Evolutionary conservation across 2,797 vertebrate genomes (phyloP).

Genomic region (Melanotaenia boesemani): DNA sequence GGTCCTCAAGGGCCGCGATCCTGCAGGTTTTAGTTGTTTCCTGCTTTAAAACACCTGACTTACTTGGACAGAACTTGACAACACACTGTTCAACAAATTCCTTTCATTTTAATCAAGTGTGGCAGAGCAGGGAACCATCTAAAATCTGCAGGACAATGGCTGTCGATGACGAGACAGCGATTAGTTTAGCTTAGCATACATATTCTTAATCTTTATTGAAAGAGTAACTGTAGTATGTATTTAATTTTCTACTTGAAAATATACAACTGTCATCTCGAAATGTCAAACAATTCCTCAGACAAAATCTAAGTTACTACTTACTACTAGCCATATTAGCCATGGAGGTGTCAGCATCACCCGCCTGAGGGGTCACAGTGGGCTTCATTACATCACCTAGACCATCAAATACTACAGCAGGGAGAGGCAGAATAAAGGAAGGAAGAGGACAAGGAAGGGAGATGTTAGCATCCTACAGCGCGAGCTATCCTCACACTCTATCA

Average conservation of each 20-base stretch:
- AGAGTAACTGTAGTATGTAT: not conserved
- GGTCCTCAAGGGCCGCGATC: not conserved
- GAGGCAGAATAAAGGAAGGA: not conserved
- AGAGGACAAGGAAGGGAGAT: constrained; percentile 22
- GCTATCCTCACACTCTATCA: constrained; percentile 50
- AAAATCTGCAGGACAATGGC: not conserved
- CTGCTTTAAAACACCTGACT: not conserved
- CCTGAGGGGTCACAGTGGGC: constrained; percentile 93
- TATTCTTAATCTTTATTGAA: not conserved
- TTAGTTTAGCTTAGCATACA: not conserved
- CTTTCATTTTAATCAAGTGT: not conserved
- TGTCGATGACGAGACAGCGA: not conserved
- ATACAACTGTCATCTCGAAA: constrained; percentile 10
- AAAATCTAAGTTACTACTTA: constrained; percentile 82
- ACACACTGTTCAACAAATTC: not conserved
- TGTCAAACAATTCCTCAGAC: not conserved
- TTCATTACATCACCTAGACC: constrained; percentile 98
- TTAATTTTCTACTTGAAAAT: not conserved
- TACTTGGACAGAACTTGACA: not conserved
- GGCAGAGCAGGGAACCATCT: not conserved
- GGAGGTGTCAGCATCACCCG: constrained; percentile 94
- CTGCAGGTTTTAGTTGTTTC: not conserved
- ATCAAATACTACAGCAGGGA: constrained; percentile 89
- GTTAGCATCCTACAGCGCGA: constrained; percentile 59
- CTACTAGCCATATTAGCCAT: constrained; percentile 98